Evolutionary conservation across 2,888 invertebrate genomes (phyloP).

Genomic region (Thereva unica): DNA sequence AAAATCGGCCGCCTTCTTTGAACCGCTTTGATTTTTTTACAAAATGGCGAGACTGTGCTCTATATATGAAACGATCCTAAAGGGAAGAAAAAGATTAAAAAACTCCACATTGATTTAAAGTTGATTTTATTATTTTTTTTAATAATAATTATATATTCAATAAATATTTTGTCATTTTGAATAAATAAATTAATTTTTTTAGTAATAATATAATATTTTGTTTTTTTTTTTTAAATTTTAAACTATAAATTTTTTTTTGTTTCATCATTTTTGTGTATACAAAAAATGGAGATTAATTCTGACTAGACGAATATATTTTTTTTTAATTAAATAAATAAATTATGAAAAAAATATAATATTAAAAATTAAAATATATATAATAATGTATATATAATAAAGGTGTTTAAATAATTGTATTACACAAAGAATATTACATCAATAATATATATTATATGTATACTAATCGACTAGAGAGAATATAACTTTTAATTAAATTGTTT

Average conservation of each 20-base stretch:
- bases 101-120: not conserved
- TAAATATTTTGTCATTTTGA: constrained; percentile 32
- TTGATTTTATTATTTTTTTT: constrained; percentile 31
- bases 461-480: too few species aligned
- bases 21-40: too few species aligned
- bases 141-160: constrained; percentile 33
- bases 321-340: constrained; percentile 15
- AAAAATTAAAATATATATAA: constrained; percentile 23
- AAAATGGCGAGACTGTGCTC: too few species aligned
- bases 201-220: too few species aligned
- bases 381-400: constrained; percentile 20
- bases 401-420: constrained; percentile 13
- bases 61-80: too few species aligned
- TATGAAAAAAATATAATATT: not conserved
- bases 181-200: constrained; percentile 26
- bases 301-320: constrained; percentile 30
- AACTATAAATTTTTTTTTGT: constrained; percentile 27
- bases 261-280: constrained; percentile 23
- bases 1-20: too few species aligned
- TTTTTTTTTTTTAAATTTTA: constrained; percentile 10
- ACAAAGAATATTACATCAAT: constrained; percentile 23
- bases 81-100: too few species aligned
- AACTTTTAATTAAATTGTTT: not conserved
- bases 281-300: constrained; percentile 32
- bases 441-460: too few species aligned